Evolutionary conservation across 2,797 vertebrate species (phyloP), one percentile per base, ranked within the genome.

Genomic region (Hozukius guyotensis): DNA sequence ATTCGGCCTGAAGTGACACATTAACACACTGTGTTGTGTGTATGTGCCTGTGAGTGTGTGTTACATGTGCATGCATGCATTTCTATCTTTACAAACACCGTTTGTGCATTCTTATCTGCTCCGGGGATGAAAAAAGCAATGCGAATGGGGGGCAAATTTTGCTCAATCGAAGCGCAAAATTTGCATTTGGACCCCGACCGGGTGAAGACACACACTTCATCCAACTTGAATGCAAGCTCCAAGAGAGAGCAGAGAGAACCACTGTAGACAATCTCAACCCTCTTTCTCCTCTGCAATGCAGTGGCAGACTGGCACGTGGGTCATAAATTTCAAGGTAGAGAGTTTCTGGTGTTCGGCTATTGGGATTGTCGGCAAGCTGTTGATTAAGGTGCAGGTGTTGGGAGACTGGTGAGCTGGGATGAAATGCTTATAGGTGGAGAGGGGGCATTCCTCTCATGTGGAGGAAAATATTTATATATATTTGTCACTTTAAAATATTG

Each of bases 271-370:
- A 79, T 32, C 71, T 75, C 46, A 79, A 80, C 56, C 13, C 75
- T 75, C n/a, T 61, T 77, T 75, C 85, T 87, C 75, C 86, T 84
- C 91, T 81, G 88, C 89, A 92, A 80, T 91, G 88, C 90, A 83
- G 89, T 70, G 75, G 88, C 64, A 80, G 73, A 77, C 65, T 25
- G 61, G 64, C 79, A 92, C 65, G 65, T 70, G 67, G 79, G 60
- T 73, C 78, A 81, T 88, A 82, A 68, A 87, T 90, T 87, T 86
- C 24, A 72, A 81, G 76, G 79, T 78, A 79, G 60, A 75, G 75
- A 25, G 29, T 80, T 87, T 70, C 78, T 72, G 60, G 70, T 10
- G 14, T 60, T 75, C 2, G 38, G 49, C 59, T 69, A 49, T 66
- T 81, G 60, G 66, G 74, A 53, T 56, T 77, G 70, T 31, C 22